phyloP scores from a whole-genome alignment of 2,888 invertebrate genomes.

The Silvanus unidentatus region DNA sequence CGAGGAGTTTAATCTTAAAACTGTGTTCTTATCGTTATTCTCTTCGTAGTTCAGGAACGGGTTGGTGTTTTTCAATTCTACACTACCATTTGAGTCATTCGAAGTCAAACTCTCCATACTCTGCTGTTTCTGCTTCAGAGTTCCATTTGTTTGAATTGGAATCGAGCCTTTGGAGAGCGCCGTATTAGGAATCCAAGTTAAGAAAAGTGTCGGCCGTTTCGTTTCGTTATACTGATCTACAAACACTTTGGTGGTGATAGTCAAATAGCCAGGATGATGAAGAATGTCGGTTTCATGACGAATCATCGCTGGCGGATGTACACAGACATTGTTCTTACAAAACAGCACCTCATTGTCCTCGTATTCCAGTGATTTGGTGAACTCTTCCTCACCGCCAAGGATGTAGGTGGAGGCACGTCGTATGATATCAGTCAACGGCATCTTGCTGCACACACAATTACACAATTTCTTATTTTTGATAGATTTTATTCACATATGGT shows the following conservation, averaged over 20 bases:
- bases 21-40: slow-evolving; percentile 23
- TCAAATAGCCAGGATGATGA: slow-evolving; percentile 90
- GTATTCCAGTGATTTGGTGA: slow-evolving; percentile 57
- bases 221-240: slow-evolving; percentile 71
- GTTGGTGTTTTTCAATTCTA: slow-evolving; percentile 45
- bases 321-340: slow-evolving; percentile 96
- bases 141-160: slow-evolving; percentile 54
- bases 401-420: slow-evolving; percentile 76
- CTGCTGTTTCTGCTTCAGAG: slow-evolving; percentile 30
- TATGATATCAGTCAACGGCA: slow-evolving; percentile 73
- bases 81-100: slow-evolving; percentile 36
- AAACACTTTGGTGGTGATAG: slow-evolving; percentile 78
- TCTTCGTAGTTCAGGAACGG: slow-evolving; percentile 46
- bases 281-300: slow-evolving; percentile 77
- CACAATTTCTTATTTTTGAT: too few species aligned
- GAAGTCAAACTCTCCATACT: slow-evolving; percentile 43
- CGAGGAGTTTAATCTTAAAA: slow-evolving; percentile 25
- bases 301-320: slow-evolving; percentile 84
- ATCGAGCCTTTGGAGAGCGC: slow-evolving; percentile 81
- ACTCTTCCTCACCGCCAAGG: slow-evolving; percentile 58
- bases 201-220: slow-evolving; percentile 72
- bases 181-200: slow-evolving; percentile 93
- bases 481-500: slow-evolving; percentile 7
- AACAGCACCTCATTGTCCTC: slow-evolving; percentile 81
- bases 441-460: slow-evolving; percentile 42